Conservation (phyloP, 2,797 vertebrate species). For the Enoplosus armatus region DNA sequence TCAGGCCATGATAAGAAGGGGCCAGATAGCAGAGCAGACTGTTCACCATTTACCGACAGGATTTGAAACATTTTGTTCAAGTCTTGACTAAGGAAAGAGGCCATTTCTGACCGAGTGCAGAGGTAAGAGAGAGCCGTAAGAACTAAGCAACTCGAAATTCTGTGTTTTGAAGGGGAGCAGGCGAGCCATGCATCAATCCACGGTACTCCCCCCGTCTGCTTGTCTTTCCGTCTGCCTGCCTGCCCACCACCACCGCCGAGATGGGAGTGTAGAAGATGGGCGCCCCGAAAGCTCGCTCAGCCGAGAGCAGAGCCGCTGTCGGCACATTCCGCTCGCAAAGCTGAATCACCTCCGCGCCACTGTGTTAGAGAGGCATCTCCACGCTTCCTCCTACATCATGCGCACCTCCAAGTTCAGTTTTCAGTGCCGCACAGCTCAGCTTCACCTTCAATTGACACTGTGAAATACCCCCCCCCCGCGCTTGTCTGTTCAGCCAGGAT, state of each 20-base stretch:
- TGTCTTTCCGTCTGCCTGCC: constrained; percentile 4
- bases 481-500: background rate
- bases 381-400: background rate
- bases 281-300: constrained; percentile 11
- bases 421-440: background rate
- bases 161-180: background rate
- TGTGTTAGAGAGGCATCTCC: background rate
- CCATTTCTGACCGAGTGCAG: background rate
- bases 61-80: background rate
- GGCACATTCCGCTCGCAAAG: background rate
- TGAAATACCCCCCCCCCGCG: constrained; percentile 16
- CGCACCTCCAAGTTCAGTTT: background rate
- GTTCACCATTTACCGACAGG: background rate
- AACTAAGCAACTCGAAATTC: background rate
- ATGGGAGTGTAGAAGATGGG: background rate
- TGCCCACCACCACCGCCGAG: background rate
- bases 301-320: constrained; percentile 9
- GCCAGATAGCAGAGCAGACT: constrained; percentile 4
- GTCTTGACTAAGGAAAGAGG: background rate
- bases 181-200: constrained; percentile 4
- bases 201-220: background rate
- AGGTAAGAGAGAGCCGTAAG: background rate
- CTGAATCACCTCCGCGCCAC: constrained; percentile 14
- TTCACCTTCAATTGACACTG: constrained; percentile 32
- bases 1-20: constrained; percentile 1